A percentile compares a stretch with the other conserved stretches of the same genome.
phyloP scores from a whole-genome alignment of 2,113 vertebrate genomes.

The Aspiorhynchus laticeps region DNA sequence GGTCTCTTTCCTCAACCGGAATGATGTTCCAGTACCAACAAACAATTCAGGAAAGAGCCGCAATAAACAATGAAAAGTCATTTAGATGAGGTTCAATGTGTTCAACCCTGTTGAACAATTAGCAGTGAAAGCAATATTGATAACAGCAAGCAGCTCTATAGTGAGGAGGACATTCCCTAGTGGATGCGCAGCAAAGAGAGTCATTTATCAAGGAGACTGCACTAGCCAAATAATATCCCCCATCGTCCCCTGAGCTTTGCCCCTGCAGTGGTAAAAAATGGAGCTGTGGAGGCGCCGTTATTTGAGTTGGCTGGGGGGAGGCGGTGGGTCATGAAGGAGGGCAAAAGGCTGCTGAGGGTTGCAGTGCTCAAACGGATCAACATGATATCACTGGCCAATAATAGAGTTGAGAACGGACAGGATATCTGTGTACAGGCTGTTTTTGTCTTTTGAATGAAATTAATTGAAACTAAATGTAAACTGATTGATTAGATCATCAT shows the following conservation, averaged over 20 bases:
- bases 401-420: not conserved
- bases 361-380: not conserved
- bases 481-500: not conserved
- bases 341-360: constrained; percentile 21
- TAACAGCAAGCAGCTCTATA: constrained; percentile 3
- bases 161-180: constrained; percentile 60
- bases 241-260: constrained; percentile 55
- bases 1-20: not conserved
- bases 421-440: not conserved
- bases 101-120: constrained; percentile 33
- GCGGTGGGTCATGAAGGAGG: not conserved
- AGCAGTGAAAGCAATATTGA: constrained; percentile 34
- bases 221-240: constrained; percentile 62
- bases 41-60: not conserved
- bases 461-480: not conserved
- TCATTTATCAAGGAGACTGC: constrained; percentile 73
- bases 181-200: constrained; percentile 60
- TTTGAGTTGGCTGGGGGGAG: constrained; percentile 31
- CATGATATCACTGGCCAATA: constrained; percentile 7
- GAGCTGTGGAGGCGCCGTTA: constrained; percentile 24
- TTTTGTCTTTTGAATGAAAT: not conserved
- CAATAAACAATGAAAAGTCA: constrained; percentile 5
- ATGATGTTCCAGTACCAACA: not conserved
- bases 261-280: constrained; percentile 66
- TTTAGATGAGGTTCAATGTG: constrained; percentile 17